phyloP scores from a whole-genome alignment of 2,888 invertebrate genomes.

The Mallateleia sp. region DNA sequence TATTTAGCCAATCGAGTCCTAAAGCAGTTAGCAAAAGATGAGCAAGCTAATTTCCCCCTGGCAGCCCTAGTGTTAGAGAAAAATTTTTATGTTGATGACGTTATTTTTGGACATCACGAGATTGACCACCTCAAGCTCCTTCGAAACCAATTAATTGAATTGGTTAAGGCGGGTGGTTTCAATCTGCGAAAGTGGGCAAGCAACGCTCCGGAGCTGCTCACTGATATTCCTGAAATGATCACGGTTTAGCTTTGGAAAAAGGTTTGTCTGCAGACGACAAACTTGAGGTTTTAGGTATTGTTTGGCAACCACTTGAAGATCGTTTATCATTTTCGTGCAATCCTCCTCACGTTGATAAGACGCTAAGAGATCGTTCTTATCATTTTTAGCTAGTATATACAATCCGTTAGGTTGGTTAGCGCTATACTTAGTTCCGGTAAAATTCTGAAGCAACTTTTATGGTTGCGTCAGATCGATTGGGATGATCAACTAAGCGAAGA shows the following conservation, averaged over 20 bases:
- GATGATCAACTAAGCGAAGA: neutral
- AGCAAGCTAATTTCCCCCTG: too few species aligned
- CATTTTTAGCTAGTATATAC: neutral
- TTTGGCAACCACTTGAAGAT: neutral
- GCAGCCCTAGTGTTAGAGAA: too few species aligned
- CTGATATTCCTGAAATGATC: neutral
- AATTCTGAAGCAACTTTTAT: neutral
- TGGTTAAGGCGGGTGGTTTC: too few species aligned
- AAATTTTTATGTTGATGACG: too few species aligned
- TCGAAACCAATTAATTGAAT: too few species aligned
- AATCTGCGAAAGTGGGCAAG: too few species aligned
- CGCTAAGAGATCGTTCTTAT: neutral
- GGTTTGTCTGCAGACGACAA: neutral
- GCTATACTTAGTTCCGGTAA: constrained; percentile 1
- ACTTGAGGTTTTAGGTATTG: neutral
- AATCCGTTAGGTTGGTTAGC: constrained; percentile 13
- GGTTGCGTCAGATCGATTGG: constrained; percentile 21
- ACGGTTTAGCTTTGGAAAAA: constrained; percentile 6
- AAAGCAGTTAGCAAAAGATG: too few species aligned
- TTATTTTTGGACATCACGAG: too few species aligned
- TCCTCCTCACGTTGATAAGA: neutral
- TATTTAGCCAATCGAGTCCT: too few species aligned
- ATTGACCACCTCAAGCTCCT: too few species aligned
- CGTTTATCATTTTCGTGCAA: neutral
- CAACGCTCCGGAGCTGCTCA: too few species aligned